These are phyloP conservation scores for Portevinia maculata DNA, from an alignment of 2,888 invertebrate species.

Conservation along the genomic window DNA sequence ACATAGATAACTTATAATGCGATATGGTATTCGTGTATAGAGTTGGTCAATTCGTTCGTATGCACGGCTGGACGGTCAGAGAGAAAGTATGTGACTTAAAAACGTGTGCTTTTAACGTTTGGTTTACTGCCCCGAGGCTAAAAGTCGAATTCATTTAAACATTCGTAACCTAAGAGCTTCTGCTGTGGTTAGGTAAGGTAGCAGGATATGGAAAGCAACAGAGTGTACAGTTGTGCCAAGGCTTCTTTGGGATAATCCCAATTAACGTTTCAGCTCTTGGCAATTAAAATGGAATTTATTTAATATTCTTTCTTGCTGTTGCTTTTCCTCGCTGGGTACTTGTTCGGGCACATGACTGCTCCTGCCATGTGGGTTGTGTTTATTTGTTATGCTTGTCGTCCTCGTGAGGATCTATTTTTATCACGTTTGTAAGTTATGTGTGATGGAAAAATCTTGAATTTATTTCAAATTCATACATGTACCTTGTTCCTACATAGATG, in stretches of 20 bases:
- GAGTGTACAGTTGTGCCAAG: constrained; percentile 43
- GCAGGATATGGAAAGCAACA: constrained; percentile 57
- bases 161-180: constrained; percentile 68
- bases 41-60: constrained; percentile 55
- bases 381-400: background rate
- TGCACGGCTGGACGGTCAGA: constrained; percentile 24
- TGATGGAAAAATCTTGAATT: constrained; percentile 1
- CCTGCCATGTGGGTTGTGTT: constrained; percentile 5
- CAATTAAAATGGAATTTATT: constrained; percentile 75
- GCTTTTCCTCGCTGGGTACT: background rate
- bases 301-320: constrained; percentile 62
- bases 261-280: constrained; percentile 75
- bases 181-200: constrained; percentile 15
- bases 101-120: constrained; percentile 75
- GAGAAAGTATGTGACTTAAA: constrained; percentile 41
- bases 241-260: constrained; percentile 74
- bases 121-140: constrained; percentile 73
- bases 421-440: constrained; percentile 22
- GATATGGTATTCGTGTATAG: constrained; percentile 50
- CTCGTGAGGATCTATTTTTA: constrained; percentile 29
- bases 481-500: background rate
- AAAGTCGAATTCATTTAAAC: constrained; percentile 73
- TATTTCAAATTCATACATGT: constrained; percentile 5
- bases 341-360: too few species aligned
- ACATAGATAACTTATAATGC: constrained; percentile 69